These are phyloP conservation scores for Phoeniculus purpureus DNA, from an alignment of 2,797 vertebrate genomes.

Conservation along the genomic window DNA sequence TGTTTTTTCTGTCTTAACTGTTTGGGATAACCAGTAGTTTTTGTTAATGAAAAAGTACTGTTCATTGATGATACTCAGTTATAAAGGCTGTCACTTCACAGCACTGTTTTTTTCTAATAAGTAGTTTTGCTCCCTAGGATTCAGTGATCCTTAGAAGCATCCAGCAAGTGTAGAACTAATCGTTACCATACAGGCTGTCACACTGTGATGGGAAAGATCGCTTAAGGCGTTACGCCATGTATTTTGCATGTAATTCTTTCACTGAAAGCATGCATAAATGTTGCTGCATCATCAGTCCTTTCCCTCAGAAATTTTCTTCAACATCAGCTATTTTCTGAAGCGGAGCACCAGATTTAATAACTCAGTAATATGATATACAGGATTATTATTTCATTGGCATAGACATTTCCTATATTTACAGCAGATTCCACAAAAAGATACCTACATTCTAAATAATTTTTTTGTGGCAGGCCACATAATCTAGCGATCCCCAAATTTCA, in stretches of 20 bases:
- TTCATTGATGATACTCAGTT: neutral
- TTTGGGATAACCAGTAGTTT: neutral
- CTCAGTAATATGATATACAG: neutral
- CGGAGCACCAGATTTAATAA: neutral
- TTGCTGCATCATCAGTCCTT: neutral
- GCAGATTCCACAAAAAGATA: neutral
- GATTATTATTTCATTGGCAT: neutral
- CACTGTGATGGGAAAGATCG: neutral
- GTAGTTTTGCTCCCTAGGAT: neutral
- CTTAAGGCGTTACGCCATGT: neutral
- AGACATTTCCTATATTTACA: neutral
- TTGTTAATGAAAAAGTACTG: neutral
- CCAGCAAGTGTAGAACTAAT: neutral
- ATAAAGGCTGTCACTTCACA: neutral
- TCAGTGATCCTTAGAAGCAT: neutral
- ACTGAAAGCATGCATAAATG: neutral
- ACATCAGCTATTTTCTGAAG: slow-evolving; percentile 26
- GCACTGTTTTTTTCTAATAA: neutral
- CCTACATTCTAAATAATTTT: neutral
- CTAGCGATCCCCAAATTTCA: neutral
- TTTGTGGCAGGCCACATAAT: neutral
- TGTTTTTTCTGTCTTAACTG: neutral
- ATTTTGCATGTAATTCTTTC: neutral
- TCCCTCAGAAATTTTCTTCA: slow-evolving; percentile 15
- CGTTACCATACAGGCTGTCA: neutral